Evolutionary conservation across 2,888 invertebrate genomes (phyloP), one percentile per base, ranked within the genome.

Genomic region (Aspidiotus destructor): DNA sequence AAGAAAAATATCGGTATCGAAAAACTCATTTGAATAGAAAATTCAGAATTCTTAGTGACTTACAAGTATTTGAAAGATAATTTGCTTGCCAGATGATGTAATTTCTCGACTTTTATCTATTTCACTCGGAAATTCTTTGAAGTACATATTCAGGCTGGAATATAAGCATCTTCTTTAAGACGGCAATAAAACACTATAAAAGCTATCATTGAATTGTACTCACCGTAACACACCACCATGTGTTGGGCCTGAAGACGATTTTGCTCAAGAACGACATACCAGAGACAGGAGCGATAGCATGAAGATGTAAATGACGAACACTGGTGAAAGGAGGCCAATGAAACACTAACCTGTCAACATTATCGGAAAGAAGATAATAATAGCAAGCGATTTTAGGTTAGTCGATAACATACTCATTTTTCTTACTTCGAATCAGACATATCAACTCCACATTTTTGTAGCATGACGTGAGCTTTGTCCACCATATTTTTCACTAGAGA

Each of bases 251-350:
- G 41, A 70, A 70, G 41, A 54, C 41, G 9, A 71, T 11, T 15
- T 16, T 63, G 41, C 70, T 58, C 44, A 69, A 41, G 15, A 70
- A 58, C 28, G 70, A 81, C 87, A 95, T 90, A 71, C 85, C 82
- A 0, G 84, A 83, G 15, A 82, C 82, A 0, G 94, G 92, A 0
- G 88, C 85, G 67, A 95, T 93, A 0, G 86, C 84, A 74, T 96
- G 95, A 69, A 95, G 79, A 77, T 95, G 95, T 8, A 92, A 79
- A 78, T 95, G 95, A 60, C 79, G 77, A 0, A 95, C 84, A 1
- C 88, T 86, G 70, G 87, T 85, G 77, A 93, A 93, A 0, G 95
- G 95, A 0, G 95, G 94, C 86, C 91, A 87, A 76, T 95, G 94
- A 75, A 92, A 95, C 0, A 95, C 95, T 57, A 85, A 80, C 61